A percentile compares a stretch with the other conserved stretches of the same genome.
Conservation (phyloP, 2,797 vertebrate genomes). For the Tympanoctomys barrerae region DNA sequence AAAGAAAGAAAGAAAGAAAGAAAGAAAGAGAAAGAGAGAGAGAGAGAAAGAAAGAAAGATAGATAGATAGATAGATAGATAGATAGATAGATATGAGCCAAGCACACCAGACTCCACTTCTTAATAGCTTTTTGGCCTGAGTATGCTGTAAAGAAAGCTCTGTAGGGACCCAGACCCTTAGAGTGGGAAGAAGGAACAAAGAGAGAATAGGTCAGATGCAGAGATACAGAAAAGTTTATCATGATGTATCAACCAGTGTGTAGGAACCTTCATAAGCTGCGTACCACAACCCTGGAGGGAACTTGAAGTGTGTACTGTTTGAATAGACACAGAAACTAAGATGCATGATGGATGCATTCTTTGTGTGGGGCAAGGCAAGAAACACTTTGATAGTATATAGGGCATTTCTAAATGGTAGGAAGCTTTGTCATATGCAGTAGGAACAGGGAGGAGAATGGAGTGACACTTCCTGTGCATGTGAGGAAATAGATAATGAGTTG, state of each 20-base stretch:
- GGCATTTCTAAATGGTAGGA: neutral
- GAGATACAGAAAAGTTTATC: neutral
- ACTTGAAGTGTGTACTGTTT: neutral
- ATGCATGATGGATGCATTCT: too few species aligned
- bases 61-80: too few species aligned
- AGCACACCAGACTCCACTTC: neutral
- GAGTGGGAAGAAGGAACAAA: accelerated
- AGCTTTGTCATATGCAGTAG: neutral
- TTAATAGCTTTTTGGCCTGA: neutral
- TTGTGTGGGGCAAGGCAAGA: neutral
- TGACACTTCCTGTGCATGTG: neutral
- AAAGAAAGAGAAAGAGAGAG: too few species aligned
- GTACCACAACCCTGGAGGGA: neutral
- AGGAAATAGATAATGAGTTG: neutral
- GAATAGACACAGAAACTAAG: too few species aligned
- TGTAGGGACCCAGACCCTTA: neutral
- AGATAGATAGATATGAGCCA: too few species aligned
- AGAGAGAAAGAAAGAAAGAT: too few species aligned
- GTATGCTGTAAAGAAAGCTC: neutral
- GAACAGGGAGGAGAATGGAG: neutral
- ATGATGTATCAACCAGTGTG: neutral
- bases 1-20: too few species aligned
- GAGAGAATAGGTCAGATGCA: neutral
- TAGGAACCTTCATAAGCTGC: neutral
- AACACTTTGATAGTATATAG: neutral